A percentile compares a stretch with the other conserved stretches of the same genome.
These are phyloP conservation scores for Parasteatoda tepidariorum DNA, from an alignment of 1,140 invertebrate genomes.

Conservation along the genomic window DNA sequence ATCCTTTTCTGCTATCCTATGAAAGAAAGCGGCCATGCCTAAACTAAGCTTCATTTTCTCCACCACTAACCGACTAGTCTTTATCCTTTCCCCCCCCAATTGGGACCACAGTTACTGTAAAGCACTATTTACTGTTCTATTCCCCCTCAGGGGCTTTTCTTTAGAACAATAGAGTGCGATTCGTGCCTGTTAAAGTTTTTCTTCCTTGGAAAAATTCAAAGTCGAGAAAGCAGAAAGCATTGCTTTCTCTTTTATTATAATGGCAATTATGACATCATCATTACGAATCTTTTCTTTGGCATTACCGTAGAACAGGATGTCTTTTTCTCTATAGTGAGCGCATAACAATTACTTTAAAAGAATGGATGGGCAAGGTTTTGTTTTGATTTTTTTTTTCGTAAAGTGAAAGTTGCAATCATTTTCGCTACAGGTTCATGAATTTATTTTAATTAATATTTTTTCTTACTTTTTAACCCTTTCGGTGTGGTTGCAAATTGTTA, in stretches of 20 bases:
- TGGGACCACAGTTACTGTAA: not conserved
- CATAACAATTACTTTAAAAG: not conserved
- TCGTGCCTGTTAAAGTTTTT: not conserved
- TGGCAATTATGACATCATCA: not conserved
- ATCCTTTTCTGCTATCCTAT: not conserved
- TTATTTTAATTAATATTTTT: not conserved
- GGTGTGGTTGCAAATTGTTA: not conserved
- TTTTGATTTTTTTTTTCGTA: not conserved
- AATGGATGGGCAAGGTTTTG: not conserved
- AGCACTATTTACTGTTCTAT: not conserved
- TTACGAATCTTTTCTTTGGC: not conserved
- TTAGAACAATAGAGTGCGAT: not conserved
- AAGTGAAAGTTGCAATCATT: not conserved
- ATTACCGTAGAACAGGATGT: not conserved
- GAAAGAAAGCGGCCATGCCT: not conserved
- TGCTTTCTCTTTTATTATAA: not conserved
- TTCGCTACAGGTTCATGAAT: not conserved
- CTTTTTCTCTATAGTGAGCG: not conserved
- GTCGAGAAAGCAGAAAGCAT: not conserved
- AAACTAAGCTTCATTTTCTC: not conserved
- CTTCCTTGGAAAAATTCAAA: not conserved
- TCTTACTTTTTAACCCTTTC: too few species aligned
- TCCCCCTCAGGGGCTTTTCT: not conserved
- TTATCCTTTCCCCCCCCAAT: not conserved
- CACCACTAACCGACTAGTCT: constrained; percentile 10